Conservation (phyloP, 1,140 invertebrate species). For the Heliconius congener region DNA sequence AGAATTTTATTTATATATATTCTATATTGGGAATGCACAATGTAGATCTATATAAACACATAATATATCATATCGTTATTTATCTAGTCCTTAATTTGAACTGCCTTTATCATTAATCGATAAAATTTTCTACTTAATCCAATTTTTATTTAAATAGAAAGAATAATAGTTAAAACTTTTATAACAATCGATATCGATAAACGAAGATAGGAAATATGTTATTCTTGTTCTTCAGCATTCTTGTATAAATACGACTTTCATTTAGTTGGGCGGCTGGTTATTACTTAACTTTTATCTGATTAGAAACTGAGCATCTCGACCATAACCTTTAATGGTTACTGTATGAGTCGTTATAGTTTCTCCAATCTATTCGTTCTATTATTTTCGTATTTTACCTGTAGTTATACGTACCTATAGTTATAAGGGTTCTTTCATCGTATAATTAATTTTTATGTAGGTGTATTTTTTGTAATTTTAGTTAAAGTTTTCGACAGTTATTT, state of each 20-base stretch:
- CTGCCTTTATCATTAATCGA: too few species aligned
- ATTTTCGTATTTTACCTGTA: conserved; percentile 4
- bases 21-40: too few species aligned
- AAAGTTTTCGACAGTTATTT: neutral
- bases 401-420: neutral
- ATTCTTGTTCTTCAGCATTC: conserved; percentile 10
- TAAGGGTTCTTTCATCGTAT: neutral
- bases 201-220: conserved; percentile 16
- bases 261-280: conserved; percentile 38
- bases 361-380: conserved; percentile 5
- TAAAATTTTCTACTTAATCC: too few species aligned
- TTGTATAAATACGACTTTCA: conserved; percentile 37
- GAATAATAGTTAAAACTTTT: neutral
- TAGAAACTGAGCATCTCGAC: conserved; percentile 37
- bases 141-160: neutral
- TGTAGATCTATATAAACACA: too few species aligned
- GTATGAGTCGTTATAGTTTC: conserved; percentile 23
- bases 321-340: conserved; percentile 35
- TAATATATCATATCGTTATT: too few species aligned
- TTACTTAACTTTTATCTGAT: conserved; percentile 43
- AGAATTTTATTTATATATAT: too few species aligned
- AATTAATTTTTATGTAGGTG: neutral
- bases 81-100: too few species aligned
- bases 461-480: neutral
- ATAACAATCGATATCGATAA: neutral